Conservation (phyloP, 1,140 invertebrate genomes). For the Brachystomella parvula region DNA sequence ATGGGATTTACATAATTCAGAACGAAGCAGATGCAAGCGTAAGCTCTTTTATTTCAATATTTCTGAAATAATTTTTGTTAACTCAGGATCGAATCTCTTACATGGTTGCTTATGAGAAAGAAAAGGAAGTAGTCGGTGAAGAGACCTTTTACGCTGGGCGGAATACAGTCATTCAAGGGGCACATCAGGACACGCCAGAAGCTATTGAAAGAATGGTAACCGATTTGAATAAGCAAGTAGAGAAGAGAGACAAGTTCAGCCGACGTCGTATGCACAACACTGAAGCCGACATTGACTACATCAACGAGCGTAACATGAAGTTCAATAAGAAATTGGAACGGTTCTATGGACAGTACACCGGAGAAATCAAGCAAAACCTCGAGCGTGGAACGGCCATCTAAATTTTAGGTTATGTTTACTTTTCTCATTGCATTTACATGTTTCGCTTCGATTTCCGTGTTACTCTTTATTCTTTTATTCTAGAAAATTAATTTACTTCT, state of each 20-base stretch:
- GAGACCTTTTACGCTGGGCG: conserved; percentile 86
- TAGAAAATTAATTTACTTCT: too few relatives aligned
- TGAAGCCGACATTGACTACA: conserved; percentile 98
- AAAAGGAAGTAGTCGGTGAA: conserved; percentile 74
- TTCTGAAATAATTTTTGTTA: not conserved
- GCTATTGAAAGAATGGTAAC: conserved; percentile 89
- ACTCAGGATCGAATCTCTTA: conserved; percentile 43
- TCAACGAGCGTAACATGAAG: conserved; percentile 96
- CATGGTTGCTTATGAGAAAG: conserved; percentile 75
- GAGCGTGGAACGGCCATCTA: too few relatives aligned
- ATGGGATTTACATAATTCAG: not conserved
- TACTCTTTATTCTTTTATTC: too few relatives aligned
- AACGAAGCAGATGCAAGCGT: not conserved
- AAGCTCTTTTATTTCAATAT: not conserved
- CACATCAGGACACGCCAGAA: conserved; percentile 78
- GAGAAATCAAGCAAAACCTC: conserved; percentile 99
- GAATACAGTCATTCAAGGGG: conserved; percentile 83
- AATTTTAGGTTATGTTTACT: too few relatives aligned
- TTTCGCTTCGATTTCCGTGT: too few relatives aligned
- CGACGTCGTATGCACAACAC: conserved; percentile 90
- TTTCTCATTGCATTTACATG: too few relatives aligned
- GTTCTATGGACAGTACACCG: conserved; percentile 95
- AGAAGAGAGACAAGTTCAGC: conserved; percentile 89
- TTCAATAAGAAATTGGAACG: conserved; percentile 98
- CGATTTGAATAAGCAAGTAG: conserved; percentile 89